phyloP scores from a whole-genome alignment of 2,888 invertebrate species.

The Dyspetes luteomarginatus region DNA sequence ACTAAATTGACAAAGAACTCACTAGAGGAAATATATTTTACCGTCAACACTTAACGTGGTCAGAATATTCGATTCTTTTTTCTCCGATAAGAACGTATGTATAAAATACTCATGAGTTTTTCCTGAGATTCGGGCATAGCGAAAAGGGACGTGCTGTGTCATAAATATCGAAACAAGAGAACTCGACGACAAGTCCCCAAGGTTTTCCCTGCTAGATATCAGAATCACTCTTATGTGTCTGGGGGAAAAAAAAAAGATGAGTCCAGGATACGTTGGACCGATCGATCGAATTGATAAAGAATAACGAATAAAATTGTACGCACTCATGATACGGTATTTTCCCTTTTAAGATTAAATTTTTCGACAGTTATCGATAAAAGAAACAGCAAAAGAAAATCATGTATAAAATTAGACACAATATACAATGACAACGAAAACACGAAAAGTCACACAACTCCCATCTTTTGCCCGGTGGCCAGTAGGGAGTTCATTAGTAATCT shows the following conservation, averaged over 20 bases:
- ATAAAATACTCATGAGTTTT: neutral
- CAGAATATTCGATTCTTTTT: conserved; percentile 10
- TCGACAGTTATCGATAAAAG: no score
- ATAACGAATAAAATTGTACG: conserved; percentile 72
- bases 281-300: conserved; percentile 79
- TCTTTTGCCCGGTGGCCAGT: no score
- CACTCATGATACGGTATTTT: neutral
- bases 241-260: conserved; percentile 69
- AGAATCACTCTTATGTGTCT: conserved; percentile 12
- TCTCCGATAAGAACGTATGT: neutral
- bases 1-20: no score
- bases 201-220: conserved; percentile 70
- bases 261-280: conserved; percentile 47
- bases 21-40: no score
- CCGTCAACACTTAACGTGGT: neutral
- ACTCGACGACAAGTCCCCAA: conserved; percentile 69
- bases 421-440: no score
- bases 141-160: conserved; percentile 67
- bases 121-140: neutral
- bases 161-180: conserved; percentile 78
- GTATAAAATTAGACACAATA: no score
- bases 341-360: neutral
- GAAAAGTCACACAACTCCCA: no score
- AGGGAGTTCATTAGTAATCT: no score
- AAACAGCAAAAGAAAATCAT: no score